Base-by-base conservation (phyloP, 2,888 invertebrate species). In the Allolobophora icterica region DNA sequence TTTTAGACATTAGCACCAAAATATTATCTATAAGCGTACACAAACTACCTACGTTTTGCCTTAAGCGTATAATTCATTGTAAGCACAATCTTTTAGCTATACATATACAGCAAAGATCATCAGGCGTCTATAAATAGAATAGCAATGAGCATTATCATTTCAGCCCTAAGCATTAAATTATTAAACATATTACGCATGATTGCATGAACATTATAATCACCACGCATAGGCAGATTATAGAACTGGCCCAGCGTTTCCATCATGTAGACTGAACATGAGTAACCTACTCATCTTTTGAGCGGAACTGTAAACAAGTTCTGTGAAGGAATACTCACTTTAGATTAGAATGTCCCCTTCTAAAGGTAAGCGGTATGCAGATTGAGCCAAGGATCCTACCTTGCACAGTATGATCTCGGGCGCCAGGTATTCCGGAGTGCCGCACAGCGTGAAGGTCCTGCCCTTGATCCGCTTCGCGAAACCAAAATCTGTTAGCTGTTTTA, bases 381-480 rank as follows among this genome's bases (percentile, higher is more conserved):
- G 19, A 45, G 45, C 8, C 45, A n/a, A 71, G 8, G n/a, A n/a
- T 99, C 94, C 99, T 99, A 96, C 96, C 95, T 96, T 96, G 94
- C 96, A 96, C 91, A 96, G 95, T 93, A 96, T 96, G 93, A 96
- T 96, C 95, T 96, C 96, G 71, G 96, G 96, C n/a, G 96, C 96
- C 91, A 96, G 94, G 94, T 96, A 96, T 96, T 99, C 99, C 38
- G 99, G 99, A 87, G 99, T 99, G 92, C 99, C 99, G 96, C 99
- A 99, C 91, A 99, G 96, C 92, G 99, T 99, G 99, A 99, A 99
- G 96, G 99, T 99, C 95, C 99, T 97, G n/a, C 99, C 99, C 96
- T 99, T 99, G 92, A 99, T 99, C 93, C 98, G 97, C 96, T 99
- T 99, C 92, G 99, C 99, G 96, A 99, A 99, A 92, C 99, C 99